Base-by-base conservation (phyloP, 1,140 invertebrate genomes). In the Trachymyrmex cornetzi region DNA sequence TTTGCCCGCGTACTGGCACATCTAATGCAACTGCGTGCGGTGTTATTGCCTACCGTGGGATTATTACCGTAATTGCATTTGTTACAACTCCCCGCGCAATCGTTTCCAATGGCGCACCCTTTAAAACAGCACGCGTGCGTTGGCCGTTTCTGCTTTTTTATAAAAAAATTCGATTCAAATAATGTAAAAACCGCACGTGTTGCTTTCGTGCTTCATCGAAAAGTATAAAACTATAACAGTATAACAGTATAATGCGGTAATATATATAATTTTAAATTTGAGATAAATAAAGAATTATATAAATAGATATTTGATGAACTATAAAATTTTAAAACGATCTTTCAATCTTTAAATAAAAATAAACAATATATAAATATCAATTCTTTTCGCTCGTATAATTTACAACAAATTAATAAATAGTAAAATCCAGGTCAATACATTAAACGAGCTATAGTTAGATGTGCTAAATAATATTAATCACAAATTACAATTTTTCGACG, bases 1-100 rank as follows among this genome's bases (percentile, higher is more conserved):
- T 72, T 59, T 24, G 38, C 85, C 27, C 81, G 55, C 27, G 72
- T 69, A 44, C 48, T 55, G 79, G 14, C 71, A 71, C 89, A 75
- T 90, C 81, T 88, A 85, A 81, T 77, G 86, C 69, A 82, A 84
- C 86, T 77, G 80, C 53, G 34, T 88, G 61, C 86, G 30, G 72
- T 63, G 53, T 90, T 90, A 90, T 90, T 90, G 63, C 88, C 38
- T 88, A 81, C 81, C 75, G 27, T 16, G 72, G 64, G 84, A 90
- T 87, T 90, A 86, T 90, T 90, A 66, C 80, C 59, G 75, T 88
- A 90, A 90, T 90, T 89, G 80, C 88, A 80, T 82, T 90, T 82
- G 75, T 89, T 87, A 72, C 79, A 48, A 90, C 55, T 79, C 74
- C 44, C 66, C 53, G 55, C 27, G n/a, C 55, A 50, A 85, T 85